Evolutionary conservation across 2,888 invertebrate genomes (phyloP).

Genomic region (Microchrysa polita): DNA sequence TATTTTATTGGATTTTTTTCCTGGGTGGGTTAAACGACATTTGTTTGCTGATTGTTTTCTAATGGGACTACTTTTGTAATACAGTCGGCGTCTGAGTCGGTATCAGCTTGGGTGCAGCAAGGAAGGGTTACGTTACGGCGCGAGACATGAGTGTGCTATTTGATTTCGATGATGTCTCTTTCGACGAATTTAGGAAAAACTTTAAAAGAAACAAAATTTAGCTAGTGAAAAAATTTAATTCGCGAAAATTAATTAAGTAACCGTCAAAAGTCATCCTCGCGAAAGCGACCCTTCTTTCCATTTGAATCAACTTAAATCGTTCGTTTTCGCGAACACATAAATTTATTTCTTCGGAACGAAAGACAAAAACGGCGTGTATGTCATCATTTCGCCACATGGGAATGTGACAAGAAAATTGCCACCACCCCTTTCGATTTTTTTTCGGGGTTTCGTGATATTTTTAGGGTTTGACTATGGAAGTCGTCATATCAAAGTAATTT

Average conservation of each 20-base stretch:
- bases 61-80: conserved; percentile 24
- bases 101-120: neutral
- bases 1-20: conserved; percentile 10
- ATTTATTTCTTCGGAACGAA: neutral
- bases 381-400: conserved; percentile 1
- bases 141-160: neutral
- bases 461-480: neutral
- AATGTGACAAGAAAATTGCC: neutral
- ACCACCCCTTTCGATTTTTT: conserved; percentile 26
- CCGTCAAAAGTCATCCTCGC: neutral
- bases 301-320: too few relatives aligned
- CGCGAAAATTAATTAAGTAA: neutral
- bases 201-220: neutral
- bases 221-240: neutral
- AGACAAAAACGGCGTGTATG: neutral
- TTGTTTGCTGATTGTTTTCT: conserved; percentile 42
- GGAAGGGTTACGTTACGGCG: conserved; percentile 21
- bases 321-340: conserved; percentile 1
- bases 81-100: too few relatives aligned
- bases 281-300: too few relatives aligned
- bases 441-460: neutral
- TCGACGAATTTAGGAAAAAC: neutral
- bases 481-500: conserved; percentile 11
- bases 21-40: conserved; percentile 38
- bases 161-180: neutral